phyloP scores from a whole-genome alignment of 2,797 vertebrate genomes.

The Centropyge bicolor region DNA sequence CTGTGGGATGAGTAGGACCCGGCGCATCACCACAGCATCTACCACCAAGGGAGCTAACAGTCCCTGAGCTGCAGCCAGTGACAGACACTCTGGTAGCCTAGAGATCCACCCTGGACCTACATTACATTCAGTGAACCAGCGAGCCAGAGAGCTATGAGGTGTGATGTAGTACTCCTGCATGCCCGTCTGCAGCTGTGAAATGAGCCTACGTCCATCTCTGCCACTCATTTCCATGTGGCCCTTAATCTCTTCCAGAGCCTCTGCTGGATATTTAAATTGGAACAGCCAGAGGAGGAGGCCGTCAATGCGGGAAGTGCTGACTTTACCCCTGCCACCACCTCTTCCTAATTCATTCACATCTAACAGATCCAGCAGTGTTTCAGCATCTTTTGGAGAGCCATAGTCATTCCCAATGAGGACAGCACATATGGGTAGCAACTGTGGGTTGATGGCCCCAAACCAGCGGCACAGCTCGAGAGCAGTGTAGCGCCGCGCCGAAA shows the following conservation, averaged over 20 bases:
- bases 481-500: conserved; percentile 88
- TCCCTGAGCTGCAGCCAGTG: conserved; percentile 79
- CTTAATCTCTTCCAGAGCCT: conserved; percentile 87
- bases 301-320: conserved; percentile 81
- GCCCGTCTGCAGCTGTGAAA: conserved; percentile 79
- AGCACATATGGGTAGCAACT: conserved; percentile 91
- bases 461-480: conserved; percentile 84
- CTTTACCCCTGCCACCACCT: conserved; percentile 50
- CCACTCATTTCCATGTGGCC: conserved; percentile 76
- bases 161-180: conserved; percentile 90
- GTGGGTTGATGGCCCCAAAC: conserved; percentile 85
- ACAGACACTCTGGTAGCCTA: conserved; percentile 85
- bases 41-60: conserved; percentile 86
- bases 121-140: conserved; percentile 84
- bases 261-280: conserved; percentile 78
- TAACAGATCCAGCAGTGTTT: conserved; percentile 82
- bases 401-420: conserved; percentile 93
- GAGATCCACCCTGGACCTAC: conserved; percentile 29
- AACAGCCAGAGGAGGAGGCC: conserved; percentile 91
- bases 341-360: conserved; percentile 43
- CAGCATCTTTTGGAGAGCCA: conserved; percentile 73
- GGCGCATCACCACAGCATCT: conserved; percentile 86
- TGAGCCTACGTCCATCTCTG: conserved; percentile 57
- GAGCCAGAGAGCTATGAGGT: conserved; percentile 81
- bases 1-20: conserved; percentile 89